A percentile compares a stretch with the other conserved stretches of the same genome.
These are phyloP conservation scores for Leptinotarsa texana DNA, from an alignment of 1,140 invertebrate genomes.

Conservation along the genomic window DNA sequence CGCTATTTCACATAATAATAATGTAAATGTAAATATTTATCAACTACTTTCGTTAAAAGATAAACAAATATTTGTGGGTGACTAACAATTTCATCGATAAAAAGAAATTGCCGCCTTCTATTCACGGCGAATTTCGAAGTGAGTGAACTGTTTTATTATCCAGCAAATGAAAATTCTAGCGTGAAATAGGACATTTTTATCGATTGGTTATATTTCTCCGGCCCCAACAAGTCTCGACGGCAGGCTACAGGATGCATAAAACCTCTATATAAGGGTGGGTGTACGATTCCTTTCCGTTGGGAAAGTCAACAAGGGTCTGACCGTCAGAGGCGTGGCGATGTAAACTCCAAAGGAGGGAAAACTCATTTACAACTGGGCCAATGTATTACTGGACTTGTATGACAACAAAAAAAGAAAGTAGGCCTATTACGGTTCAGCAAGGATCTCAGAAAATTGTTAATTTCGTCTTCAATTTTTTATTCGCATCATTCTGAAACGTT, in stretches of 20 bases:
- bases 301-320: background rate
- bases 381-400: no score
- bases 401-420: no score
- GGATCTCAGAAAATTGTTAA: no score
- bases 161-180: background rate
- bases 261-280: background rate
- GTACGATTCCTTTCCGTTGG: background rate
- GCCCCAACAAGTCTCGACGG: slow-evolving; percentile 7
- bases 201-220: background rate
- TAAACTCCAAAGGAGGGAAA: no score
- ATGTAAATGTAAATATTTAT: no score
- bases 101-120: background rate
- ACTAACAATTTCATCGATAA: background rate
- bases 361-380: no score
- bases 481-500: no score
- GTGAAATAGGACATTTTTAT: slow-evolving; percentile 7
- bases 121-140: background rate
- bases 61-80: no score
- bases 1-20: no score
- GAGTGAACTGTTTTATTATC: background rate
- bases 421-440: no score
- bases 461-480: no score
- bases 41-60: no score
- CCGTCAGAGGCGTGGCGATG: background rate
- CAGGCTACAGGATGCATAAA: slow-evolving; percentile 3